Evolutionary conservation across 2,797 vertebrate species (phyloP), one percentile per base, ranked within the genome.

Genomic region (Darevskia mixta): DNA sequence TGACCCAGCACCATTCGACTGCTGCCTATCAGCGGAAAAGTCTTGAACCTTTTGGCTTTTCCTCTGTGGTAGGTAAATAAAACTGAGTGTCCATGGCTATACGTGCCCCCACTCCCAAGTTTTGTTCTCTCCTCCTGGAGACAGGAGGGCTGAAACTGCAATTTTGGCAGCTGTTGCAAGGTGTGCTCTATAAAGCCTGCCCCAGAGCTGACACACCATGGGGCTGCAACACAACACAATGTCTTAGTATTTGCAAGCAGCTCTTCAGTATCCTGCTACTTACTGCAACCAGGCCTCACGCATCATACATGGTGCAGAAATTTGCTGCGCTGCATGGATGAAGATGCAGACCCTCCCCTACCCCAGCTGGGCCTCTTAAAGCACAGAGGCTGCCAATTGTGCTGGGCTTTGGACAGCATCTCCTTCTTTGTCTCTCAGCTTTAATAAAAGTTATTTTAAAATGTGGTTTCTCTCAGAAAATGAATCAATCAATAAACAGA

Each of bases 401-500:
- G 38, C 83, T 41, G 77, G 78, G 83, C 83, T 86, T 87, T 89
- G 88, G 88, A 85, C 78, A 38, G 78, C 88, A 20, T 75, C 78
- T 76, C 88, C 69, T 85, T 41, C 88, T 89, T 89, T 89, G 88
- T 89, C 83, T 89, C 88, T 89, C 88, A 55, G 83, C 83, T 82
- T 89, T 76, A 89, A 89, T 89, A 89, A 89, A 88, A 89, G 77
- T 89, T 89, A 89, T 86, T 89, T 89, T 82, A 89, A 89, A 85
- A 89, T 85, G 83, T 86, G 88, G 88, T 89, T 85, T 82, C 88
- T 81, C 78, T 85, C 88, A 69, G 78, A 85, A 75, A 81, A 81
- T 55, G 78, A 85, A 89, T 89, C 88, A 89, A 89, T 89, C 87
- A 89, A 89, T 86, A 88, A 91, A 93, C 87, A 89, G 86, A 89